Percentiles rank a stretch among this genome's conserved stretches.
These are phyloP conservation scores for Dusona sp. DNA, from an alignment of 2,888 invertebrate species.

Conservation along the genomic window DNA sequence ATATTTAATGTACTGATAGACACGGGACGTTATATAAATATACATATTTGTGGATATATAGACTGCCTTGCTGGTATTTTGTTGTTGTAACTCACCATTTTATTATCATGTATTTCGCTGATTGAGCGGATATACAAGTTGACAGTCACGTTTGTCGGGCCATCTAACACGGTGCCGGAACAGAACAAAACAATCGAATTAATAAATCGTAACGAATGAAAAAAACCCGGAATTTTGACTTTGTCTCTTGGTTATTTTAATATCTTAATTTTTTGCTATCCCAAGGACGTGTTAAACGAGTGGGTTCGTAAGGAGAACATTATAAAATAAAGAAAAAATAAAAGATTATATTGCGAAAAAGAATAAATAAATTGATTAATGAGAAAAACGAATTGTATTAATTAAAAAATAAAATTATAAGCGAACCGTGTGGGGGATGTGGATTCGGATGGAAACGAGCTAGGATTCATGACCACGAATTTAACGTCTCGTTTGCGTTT, in stretches of 20 bases:
- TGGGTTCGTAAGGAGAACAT: not conserved
- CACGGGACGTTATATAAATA: constrained; percentile 78
- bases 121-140: constrained; percentile 99
- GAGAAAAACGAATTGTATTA: not conserved
- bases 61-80: constrained; percentile 78
- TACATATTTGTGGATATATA: constrained; percentile 71
- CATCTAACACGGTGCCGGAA: constrained; percentile 87
- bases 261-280: constrained; percentile 4
- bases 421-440: not conserved
- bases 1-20: constrained; percentile 75
- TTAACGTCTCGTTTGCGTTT: not conserved
- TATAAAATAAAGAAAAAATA: not conserved
- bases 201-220: constrained; percentile 69
- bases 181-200: constrained; percentile 84
- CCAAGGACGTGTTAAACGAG: not conserved
- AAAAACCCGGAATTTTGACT: constrained; percentile 59
- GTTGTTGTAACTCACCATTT: constrained; percentile 94
- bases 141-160: constrained; percentile 95
- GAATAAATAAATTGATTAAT: not conserved
- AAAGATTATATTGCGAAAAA: not conserved
- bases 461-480: constrained; percentile 4
- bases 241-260: constrained; percentile 32
- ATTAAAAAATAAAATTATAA: not conserved
- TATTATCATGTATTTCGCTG: constrained; percentile 99
- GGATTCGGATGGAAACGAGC: constrained; percentile 11